Conservation (phyloP, 2,888 invertebrate species). For the Drosophila cognata region DNA sequence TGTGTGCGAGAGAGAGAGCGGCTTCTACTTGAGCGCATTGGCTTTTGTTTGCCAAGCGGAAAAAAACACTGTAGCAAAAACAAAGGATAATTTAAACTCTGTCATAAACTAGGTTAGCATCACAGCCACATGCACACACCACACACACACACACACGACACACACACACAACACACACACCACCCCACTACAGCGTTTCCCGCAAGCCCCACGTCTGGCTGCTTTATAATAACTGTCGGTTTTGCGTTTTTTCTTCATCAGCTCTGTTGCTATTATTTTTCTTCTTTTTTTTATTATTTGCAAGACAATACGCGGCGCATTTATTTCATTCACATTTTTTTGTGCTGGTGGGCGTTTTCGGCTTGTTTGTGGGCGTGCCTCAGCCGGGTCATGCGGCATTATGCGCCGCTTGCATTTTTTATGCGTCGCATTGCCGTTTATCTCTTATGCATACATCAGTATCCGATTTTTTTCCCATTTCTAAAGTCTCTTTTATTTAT, state of each 20-base stretch:
- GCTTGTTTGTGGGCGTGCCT: slow-evolving; percentile 47
- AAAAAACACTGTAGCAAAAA: slow-evolving; percentile 73
- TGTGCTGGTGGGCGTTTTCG: slow-evolving; percentile 12
- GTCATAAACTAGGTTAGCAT: slow-evolving; percentile 80
- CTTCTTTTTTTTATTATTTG: slow-evolving; percentile 28
- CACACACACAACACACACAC: slow-evolving; percentile 8
- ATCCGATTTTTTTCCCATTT: slow-evolving; percentile 42
- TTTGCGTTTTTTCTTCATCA: slow-evolving; percentile 77
- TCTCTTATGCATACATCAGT: slow-evolving; percentile 72
- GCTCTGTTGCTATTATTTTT: slow-evolving; percentile 50
- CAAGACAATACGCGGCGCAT: slow-evolving; percentile 59
- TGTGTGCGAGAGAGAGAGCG: slow-evolving; percentile 11
- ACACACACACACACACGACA: slow-evolving; percentile 23
- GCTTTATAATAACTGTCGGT: slow-evolving; percentile 77
- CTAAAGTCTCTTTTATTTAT: slow-evolving; percentile 43
- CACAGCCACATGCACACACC: slow-evolving; percentile 42
- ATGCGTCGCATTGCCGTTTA: slow-evolving; percentile 72
- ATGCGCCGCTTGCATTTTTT: slow-evolving; percentile 73
- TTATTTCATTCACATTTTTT: slow-evolving; percentile 52
- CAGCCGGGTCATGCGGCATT: slow-evolving; percentile 71
- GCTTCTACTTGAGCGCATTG: slow-evolving; percentile 57
- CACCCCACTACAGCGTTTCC: slow-evolving; percentile 29
- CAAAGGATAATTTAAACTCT: slow-evolving; percentile 79
- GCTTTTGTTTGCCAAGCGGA: slow-evolving; percentile 67
- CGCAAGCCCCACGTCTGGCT: slow-evolving; percentile 27